Base-by-base conservation (phyloP, 1,140 invertebrate genomes). In the Lysiphlebus fabarum region DNA sequence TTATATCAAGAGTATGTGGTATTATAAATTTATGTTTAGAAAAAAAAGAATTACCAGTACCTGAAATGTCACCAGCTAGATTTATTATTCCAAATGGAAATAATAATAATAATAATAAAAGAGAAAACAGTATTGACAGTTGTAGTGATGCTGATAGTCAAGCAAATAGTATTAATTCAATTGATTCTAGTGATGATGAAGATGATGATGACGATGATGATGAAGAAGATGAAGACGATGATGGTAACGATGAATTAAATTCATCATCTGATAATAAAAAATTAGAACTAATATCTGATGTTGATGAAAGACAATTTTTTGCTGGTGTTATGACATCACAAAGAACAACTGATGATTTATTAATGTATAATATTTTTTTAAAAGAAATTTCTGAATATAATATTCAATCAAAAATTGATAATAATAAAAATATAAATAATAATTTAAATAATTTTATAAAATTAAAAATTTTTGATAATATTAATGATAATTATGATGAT, bases 21-120 rank as follows among this genome's bases (percentile, higher is more conserved):
- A 83, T 88, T 42, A 85, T 88, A 61, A 84, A 83, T 62, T 72
- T 84, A 17, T 87, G 86, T 67, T 72, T 86, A 45, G 84, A 84
- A 54, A 86, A 85, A 67, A 84, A 83, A 69, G 81, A 83, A 41
- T 65, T 88, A 34, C 86, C 86, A 10, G 82, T 88, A 17, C 73
- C 81, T 12, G 72, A 78, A 49, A 73, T 78, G 56, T 85, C 83
- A 58, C 84, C 85, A 4, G 80, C 67, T 53, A 69, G 69, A 69
- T 73, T 60, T 37, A 17, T 45, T 5, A 61, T 53, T 45, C 40
- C 17, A 53, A 50, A 14, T 26, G 17, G 11, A 49, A 11, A 34
- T 49, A 9, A 36, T 9, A 36, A 26, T 34, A 49, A 49, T 37
- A 69, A 65, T 38, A 63, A 26, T 17, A 38, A 65, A 11, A 68